Percentiles rank a stretch among this genome's conserved stretches.
Conservation (phyloP, 2,888 invertebrate genomes). For the Deroplatys truncata region DNA sequence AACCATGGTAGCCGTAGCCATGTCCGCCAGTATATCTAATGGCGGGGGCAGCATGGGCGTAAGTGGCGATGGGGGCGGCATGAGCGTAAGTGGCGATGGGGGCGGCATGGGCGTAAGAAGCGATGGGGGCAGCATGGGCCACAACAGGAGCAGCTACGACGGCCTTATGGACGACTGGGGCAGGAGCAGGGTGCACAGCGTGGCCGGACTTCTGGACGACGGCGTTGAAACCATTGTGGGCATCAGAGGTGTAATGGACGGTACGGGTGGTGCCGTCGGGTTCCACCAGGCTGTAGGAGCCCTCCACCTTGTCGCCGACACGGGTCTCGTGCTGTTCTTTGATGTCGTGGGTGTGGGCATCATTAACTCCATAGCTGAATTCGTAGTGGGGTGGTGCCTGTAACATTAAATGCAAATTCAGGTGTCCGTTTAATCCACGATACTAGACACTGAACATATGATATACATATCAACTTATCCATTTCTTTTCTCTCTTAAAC, state of each 20-base stretch:
- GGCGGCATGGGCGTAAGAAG: too few species aligned
- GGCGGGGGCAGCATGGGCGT: neutral
- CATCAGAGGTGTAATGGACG: constrained; percentile 57
- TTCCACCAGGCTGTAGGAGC: constrained; percentile 6
- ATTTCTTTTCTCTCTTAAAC: too few species aligned
- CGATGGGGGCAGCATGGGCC: neutral
- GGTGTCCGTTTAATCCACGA: too few species aligned
- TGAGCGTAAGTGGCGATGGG: neutral
- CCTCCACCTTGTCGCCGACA: neutral
- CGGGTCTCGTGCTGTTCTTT: neutral
- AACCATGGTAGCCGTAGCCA: neutral
- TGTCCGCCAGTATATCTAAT: neutral
- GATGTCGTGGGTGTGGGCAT: constrained; percentile 1
- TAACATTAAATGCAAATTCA: neutral
- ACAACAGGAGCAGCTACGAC: neutral
- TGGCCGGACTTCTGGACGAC: constrained; percentile 54
- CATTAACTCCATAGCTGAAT: neutral
- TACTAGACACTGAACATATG: too few species aligned
- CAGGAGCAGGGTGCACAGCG: constrained; percentile 49
- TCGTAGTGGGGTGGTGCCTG: constrained; percentile 4
- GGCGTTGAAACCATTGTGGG: constrained; percentile 49
- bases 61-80: neutral
- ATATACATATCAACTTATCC: too few species aligned
- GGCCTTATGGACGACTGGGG: neutral
- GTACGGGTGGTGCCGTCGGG: constrained; percentile 36